These are phyloP conservation scores for Mylabris sibirica DNA, from an alignment of 2,888 invertebrate species.

Conservation along the genomic window DNA sequence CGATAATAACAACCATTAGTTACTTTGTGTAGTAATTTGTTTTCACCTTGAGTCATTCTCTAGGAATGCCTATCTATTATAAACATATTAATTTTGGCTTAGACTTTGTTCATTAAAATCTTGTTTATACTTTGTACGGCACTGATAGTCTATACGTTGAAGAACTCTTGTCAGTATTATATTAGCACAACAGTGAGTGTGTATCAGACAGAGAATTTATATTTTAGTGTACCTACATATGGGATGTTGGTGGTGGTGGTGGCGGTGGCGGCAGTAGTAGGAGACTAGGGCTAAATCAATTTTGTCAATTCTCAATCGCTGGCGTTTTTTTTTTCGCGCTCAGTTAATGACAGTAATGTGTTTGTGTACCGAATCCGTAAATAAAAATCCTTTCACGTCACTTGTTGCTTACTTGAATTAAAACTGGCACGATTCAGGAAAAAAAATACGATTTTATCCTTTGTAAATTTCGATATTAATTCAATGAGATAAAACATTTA, in stretches of 20 bases:
- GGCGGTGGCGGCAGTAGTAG: conserved; percentile 22
- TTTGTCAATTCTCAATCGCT: conserved; percentile 46
- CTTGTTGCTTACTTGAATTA: conserved; percentile 45
- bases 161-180: too few species aligned
- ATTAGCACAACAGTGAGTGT: too few species aligned
- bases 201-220: conserved; percentile 1
- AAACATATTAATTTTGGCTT: too few species aligned
- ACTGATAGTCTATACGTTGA: too few species aligned
- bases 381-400: conserved; percentile 45
- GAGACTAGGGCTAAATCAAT: conserved; percentile 45
- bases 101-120: too few species aligned
- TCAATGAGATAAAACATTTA: neutral
- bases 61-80: too few species aligned
- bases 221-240: neutral
- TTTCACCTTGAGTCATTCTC: too few species aligned
- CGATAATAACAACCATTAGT: too few species aligned
- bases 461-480: conserved; percentile 19
- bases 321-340: conserved; percentile 38
- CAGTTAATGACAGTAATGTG: conserved; percentile 45
- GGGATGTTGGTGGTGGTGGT: neutral
- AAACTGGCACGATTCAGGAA: conserved; percentile 24
- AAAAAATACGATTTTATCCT: too few species aligned
- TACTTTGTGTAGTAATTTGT: too few species aligned
- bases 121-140: too few species aligned
- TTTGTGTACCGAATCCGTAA: conserved; percentile 42